Evolutionary conservation across 2,113 vertebrate genomes (phyloP), one percentile per base, ranked within the genome.

Genomic region (Trogon surrucura): DNA sequence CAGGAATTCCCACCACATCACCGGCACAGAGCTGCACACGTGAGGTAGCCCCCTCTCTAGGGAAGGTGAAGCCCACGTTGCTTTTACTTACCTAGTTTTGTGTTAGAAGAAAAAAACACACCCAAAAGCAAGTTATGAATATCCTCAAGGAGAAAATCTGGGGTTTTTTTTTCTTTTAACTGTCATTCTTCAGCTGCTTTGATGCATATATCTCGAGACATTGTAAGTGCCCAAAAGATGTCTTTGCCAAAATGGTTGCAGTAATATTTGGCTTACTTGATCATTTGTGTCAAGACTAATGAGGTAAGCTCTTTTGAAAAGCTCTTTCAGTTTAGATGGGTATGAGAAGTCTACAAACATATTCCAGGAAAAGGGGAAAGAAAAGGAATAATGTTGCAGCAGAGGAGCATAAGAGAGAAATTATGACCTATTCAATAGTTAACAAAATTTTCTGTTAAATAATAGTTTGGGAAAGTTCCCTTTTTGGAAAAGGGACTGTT

Each of bases 1-100:
- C 6, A 38, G 29, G 19, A 79, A 29, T 74, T 74, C 9, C 26
- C 44, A 62, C 11, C 18, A 34, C 50, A 4, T 30, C 47, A 32
- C 30, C 0, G 4, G 11, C 13, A 54, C 2, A 27, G 47, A 65
- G 5, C 10, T 41, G 2, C 3, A 0, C 30, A 7, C 51, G 12
- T 62, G 57, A 79, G 83, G 25, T 6, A 71, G 14, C 9, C 9
- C 30, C 13, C 11, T 51, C 11, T 61, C 29, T 26, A 34, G 10
- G 14, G 16, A 60, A 69, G 9, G 8, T 27, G 18, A 56, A 72
- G 20, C 14, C 20, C 17, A 47, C 12, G 4, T 15, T 78, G 30
- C 13, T 64, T 91, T 70, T 48, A 45, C 10, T 41, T 71, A n/a
- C 5, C 2, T 51, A 0, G 7, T 17, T 53, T 65, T 56, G 15